Evolutionary conservation across 2,797 vertebrate species (phyloP).

Genomic region (Enteromius anoplus): DNA sequence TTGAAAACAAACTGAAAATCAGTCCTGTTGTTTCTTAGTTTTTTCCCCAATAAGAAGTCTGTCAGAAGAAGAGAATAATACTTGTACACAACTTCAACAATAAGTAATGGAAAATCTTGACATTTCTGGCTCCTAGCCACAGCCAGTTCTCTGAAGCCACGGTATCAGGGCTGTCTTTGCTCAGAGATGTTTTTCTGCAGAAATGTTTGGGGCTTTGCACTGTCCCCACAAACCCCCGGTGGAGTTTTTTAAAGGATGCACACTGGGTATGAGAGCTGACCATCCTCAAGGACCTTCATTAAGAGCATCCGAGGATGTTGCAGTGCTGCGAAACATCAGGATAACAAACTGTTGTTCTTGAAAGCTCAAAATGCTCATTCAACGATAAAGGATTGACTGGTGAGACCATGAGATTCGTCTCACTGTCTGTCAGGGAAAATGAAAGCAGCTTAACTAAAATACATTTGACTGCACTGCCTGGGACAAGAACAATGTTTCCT

Average conservation of each 20-base stretch:
- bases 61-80: slow-evolving; percentile 6
- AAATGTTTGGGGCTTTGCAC: neutral
- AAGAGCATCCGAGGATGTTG: neutral
- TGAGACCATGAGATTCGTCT: neutral
- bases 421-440: neutral
- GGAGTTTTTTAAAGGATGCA: slow-evolving; percentile 20
- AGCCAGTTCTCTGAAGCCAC: neutral
- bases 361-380: slow-evolving; percentile 17
- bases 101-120: slow-evolving; percentile 8
- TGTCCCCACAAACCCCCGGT: neutral
- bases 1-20: neutral
- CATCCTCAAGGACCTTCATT: slow-evolving; percentile 16
- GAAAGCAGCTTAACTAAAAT: neutral
- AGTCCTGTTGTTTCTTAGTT: neutral
- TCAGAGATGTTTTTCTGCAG: slow-evolving; percentile 13
- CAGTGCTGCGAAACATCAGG: slow-evolving; percentile 22
- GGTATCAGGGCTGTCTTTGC: neutral
- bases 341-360: neutral
- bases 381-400: neutral
- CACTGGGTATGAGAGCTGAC: slow-evolving; percentile 12
- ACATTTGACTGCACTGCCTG: neutral
- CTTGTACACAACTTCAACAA: neutral
- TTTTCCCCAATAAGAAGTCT: neutral
- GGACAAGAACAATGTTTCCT: neutral
- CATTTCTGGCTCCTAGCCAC: slow-evolving; percentile 15